phyloP scores from a whole-genome alignment of 1,140 invertebrate genomes.

The Magallana ariakensis region DNA sequence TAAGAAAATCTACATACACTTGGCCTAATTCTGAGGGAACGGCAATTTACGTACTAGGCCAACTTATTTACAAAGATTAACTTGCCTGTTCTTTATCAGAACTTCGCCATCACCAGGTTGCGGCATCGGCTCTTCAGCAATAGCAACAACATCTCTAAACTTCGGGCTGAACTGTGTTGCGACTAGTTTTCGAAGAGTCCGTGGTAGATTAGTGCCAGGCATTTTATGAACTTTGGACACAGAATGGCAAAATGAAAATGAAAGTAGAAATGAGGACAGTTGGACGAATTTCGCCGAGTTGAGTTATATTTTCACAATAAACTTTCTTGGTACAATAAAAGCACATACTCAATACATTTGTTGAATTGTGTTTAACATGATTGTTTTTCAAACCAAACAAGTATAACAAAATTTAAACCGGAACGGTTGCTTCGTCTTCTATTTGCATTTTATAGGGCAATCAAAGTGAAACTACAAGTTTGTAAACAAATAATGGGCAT shows the following conservation, averaged over 20 bases:
- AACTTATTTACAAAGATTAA: background rate
- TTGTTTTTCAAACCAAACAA: no score
- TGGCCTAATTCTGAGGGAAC: no score
- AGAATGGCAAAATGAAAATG: background rate
- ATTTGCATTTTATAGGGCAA: background rate
- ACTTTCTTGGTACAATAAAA: no score
- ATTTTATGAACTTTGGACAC: conserved; percentile 43
- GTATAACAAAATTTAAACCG: background rate
- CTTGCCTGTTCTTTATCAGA: conserved; percentile 69
- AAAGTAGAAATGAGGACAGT: background rate
- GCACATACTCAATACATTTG: no score
- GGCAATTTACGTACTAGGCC: no score
- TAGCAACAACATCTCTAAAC: conserved; percentile 66
- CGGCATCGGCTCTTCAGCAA: conserved; percentile 62
- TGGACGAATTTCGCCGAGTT: no score
- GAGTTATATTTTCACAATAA: no score
- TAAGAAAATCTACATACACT: no score
- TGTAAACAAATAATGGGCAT: background rate
- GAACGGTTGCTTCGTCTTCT: background rate
- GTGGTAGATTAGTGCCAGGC: conserved; percentile 64
- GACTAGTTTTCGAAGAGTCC: conserved; percentile 65
- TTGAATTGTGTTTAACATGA: no score
- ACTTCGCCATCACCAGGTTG: conserved; percentile 64
- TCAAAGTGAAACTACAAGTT: background rate
- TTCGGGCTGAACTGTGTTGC: conserved; percentile 65